Evolutionary conservation across 2,797 vertebrate species (phyloP), one percentile per base, ranked within the genome.

Genomic region (Neosilurus hyrtlii): DNA sequence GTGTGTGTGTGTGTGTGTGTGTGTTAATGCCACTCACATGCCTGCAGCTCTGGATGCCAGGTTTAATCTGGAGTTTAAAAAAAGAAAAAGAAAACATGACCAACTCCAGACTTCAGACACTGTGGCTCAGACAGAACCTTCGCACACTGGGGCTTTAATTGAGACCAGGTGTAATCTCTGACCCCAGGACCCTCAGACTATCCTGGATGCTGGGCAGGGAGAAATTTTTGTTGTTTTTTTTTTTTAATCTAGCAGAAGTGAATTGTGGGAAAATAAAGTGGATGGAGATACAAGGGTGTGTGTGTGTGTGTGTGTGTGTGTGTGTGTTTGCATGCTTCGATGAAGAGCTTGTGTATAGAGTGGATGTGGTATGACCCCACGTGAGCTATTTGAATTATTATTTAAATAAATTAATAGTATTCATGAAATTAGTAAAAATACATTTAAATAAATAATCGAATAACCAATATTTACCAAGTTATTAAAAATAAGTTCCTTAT

Each of bases 21-120:
- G 15, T 59, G 71, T 84, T 94, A 93, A 94, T 93, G 86, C 91
- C 87, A 84, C 84, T 94, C 93, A 94, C 93, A 94, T 94, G 94
- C 89, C 91, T 81, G 86, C 86, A 71, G 91, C 92, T 92, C 90
- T 67, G 71, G 67, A 80, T 87, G 87, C 65, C 54, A 84, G 87
- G 78, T 84, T 63, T 35, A 43, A 22, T 66, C 43, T 68, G 59
- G 80, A 30, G 37, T 43, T 43, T n/a, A n/a, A n/a, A n/a, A n/a
- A n/a, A 43, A 43, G 71, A 62, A 24, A 57, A 14, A n/a, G 43
- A 62, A 65, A 22, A 0, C 20, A n/a, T 22, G 67, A 70, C 9
- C 20, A 24, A 30, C 26, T 22, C 26, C 24, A 35, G 54, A 5
- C 30, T 18, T 51, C 52, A 20, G 70, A 9, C 70, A 30, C 51